Evolutionary conservation across 1,140 invertebrate genomes (phyloP).

Genomic region (Musca domestica): DNA sequence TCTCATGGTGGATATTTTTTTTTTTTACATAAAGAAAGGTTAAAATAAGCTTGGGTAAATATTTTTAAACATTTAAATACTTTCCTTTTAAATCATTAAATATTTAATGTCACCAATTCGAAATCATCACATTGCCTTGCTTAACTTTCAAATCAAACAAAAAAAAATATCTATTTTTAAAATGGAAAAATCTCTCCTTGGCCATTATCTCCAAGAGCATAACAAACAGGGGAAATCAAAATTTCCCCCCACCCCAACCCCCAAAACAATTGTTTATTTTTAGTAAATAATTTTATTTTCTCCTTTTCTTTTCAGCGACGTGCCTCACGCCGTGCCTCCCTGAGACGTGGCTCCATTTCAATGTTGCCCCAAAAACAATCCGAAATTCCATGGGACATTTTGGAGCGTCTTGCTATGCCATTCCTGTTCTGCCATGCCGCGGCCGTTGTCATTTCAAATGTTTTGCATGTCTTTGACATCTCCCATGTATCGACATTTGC

Average conservation of each 20-base stretch:
- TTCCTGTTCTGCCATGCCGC: constrained; percentile 74
- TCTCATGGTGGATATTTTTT: too few relatives aligned
- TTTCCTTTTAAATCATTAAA: too few relatives aligned
- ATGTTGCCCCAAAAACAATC: constrained; percentile 51
- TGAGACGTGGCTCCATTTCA: constrained; percentile 50
- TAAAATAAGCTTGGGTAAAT: not conserved
- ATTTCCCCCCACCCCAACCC: not conserved
- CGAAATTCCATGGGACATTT: constrained; percentile 73
- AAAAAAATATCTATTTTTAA: too few relatives aligned
- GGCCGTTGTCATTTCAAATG: constrained; percentile 68
- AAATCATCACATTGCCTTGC: not conserved
- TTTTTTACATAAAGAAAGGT: not conserved
- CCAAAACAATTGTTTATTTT: too few relatives aligned
- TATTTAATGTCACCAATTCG: not conserved
- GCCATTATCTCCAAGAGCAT: not conserved
- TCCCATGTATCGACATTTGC: constrained; percentile 72
- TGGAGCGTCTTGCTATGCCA: constrained; percentile 73
- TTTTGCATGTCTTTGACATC: constrained; percentile 68
- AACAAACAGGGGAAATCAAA: too few relatives aligned
- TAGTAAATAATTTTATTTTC: too few relatives aligned
- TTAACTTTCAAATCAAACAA: too few relatives aligned
- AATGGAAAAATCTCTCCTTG: not conserved
- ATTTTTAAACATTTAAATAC: not conserved
- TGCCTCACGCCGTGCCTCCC: constrained; percentile 46
- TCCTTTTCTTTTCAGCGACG: constrained; percentile 36